phyloP scores from a whole-genome alignment of 2,113 vertebrate genomes.

The Typhlomys cinereus region DNA sequence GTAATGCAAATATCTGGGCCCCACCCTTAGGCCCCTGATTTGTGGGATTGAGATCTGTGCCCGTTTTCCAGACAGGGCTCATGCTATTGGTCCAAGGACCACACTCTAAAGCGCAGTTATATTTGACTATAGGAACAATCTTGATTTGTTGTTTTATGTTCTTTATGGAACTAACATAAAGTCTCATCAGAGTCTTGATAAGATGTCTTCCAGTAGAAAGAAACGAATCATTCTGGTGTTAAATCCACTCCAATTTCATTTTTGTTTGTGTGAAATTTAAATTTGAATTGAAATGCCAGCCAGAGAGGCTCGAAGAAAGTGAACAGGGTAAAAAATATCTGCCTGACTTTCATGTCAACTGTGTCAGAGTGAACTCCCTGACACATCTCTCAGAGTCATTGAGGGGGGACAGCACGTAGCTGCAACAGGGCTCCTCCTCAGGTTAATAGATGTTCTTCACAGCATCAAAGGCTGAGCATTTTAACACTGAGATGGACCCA shows the following conservation, averaged over 20 bases:
- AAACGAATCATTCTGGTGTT: conserved; percentile 25
- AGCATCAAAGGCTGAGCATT: background rate
- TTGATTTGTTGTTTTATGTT: background rate
- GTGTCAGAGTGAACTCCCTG: background rate
- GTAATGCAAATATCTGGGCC: background rate
- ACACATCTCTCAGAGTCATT: background rate
- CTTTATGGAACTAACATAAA: background rate
- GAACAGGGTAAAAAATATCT: background rate
- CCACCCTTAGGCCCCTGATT: background rate
- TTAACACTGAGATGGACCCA: background rate
- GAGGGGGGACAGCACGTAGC: background rate
- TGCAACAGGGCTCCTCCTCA: background rate
- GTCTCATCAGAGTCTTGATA: background rate
- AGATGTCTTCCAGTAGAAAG: background rate
- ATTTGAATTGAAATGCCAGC: background rate
- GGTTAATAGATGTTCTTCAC: background rate
- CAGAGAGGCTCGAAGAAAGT: background rate
- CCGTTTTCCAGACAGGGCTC: background rate
- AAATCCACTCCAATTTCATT: background rate
- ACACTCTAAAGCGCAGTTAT: background rate
- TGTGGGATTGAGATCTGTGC: background rate
- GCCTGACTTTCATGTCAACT: background rate
- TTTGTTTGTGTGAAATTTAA: background rate
- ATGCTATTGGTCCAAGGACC: background rate
- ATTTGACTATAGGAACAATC: background rate